Evolutionary conservation across 2,113 vertebrate genomes (phyloP).

Genomic region (Gasterosteus aculeatus): DNA sequence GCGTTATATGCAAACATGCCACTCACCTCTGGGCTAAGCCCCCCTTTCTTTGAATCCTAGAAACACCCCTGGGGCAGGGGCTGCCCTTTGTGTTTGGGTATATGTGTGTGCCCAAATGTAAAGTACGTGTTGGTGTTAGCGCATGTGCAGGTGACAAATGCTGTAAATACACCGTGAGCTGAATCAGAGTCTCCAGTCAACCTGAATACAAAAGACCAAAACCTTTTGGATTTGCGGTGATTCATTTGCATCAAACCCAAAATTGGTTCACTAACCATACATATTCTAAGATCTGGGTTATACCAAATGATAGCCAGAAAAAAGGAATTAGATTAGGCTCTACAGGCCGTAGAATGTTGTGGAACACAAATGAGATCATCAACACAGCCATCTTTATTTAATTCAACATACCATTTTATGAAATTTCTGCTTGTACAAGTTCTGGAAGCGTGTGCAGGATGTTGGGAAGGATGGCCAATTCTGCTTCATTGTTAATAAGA

Average conservation of each 20-base stretch:
- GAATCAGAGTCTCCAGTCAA: not conserved
- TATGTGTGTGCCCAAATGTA: not conserved
- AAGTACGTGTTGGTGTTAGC: not conserved
- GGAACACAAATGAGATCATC: not conserved
- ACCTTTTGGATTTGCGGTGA: not conserved
- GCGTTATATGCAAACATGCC: too few relatives aligned
- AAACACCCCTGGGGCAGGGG: not conserved
- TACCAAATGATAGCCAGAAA: conserved; percentile 7
- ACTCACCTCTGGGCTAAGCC: too few relatives aligned
- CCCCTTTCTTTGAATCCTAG: too few relatives aligned
- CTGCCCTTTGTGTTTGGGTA: too few relatives aligned
- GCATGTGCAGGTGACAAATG: not conserved
- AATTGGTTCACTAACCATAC: too few relatives aligned
- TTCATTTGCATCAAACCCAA: not conserved
- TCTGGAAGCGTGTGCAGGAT: not conserved
- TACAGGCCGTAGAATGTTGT: not conserved
- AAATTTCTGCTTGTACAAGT: not conserved
- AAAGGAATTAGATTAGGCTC: not conserved
- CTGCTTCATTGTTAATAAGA: not conserved
- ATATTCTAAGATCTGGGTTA: conserved; percentile 38
- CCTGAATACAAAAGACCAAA: not conserved
- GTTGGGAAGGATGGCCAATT: not conserved
- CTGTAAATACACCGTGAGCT: not conserved
- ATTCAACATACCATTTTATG: too few relatives aligned
- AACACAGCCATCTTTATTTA: not conserved